Evolutionary conservation across 2,113 vertebrate genomes (phyloP).

Genomic region (Hydropotes inermis): DNA sequence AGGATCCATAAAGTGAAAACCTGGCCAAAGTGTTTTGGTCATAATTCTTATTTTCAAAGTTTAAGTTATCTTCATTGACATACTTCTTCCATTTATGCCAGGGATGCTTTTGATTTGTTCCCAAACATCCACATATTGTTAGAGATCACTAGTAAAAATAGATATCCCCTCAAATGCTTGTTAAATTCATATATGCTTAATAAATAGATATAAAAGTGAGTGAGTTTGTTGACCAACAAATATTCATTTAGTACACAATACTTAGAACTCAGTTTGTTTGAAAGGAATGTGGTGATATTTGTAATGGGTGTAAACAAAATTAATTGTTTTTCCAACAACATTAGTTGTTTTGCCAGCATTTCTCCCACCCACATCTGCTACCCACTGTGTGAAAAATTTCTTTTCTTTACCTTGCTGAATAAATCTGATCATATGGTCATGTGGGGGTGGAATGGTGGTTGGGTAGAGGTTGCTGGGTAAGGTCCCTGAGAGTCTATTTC

Average conservation of each 20-base stretch:
- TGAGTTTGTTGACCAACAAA: not conserved
- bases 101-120: not conserved
- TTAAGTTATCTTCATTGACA: not conserved
- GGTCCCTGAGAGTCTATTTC: not conserved
- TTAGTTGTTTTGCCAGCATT: not conserved
- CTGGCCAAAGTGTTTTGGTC: not conserved
- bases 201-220: not conserved
- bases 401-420: not conserved
- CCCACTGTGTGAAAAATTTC: not conserved
- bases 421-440: not conserved
- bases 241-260: not conserved
- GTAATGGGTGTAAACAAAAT: not conserved
- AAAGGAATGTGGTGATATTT: not conserved
- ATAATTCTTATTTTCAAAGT: not conserved
- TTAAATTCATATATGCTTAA: not conserved
- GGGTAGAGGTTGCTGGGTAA: not conserved
- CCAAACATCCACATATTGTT: not conserved
- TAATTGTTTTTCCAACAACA: not conserved
- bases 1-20: not conserved
- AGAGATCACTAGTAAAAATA: not conserved
- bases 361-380: not conserved
- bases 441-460: accelerated
- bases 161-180: not conserved
- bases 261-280: not conserved
- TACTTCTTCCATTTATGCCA: not conserved